Conservation (phyloP, 23 tunicate species). For the Halocynthia aurantium region DNA sequence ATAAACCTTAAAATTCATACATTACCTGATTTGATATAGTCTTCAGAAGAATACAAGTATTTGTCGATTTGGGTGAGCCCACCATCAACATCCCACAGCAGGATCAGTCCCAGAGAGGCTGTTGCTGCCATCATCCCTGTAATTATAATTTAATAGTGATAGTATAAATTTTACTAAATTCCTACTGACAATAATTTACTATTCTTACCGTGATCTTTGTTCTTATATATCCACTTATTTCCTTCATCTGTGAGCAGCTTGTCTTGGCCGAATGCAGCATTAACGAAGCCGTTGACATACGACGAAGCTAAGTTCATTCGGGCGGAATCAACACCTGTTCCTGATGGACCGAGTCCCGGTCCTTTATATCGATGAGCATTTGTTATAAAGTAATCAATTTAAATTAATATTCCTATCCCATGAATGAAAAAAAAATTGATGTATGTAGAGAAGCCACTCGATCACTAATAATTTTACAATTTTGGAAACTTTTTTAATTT, state of each 20-base stretch:
- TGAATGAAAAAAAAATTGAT: no score
- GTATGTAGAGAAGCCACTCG: no score
- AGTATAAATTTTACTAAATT: background rate
- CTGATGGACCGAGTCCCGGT: conserved; percentile 42
- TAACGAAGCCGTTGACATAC: conserved; percentile 94
- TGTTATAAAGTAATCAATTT: no score
- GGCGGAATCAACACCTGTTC: conserved; percentile 83
- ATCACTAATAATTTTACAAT: no score
- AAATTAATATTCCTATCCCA: no score
- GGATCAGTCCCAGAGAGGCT: conserved; percentile 88
- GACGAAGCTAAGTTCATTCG: conserved; percentile 91
- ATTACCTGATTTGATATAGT: conserved; percentile 86
- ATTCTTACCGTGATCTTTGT: conserved; percentile 90
- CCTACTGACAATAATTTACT: background rate
- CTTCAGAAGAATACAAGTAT: conserved; percentile 90
- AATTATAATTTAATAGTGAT: background rate
- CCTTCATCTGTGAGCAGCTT: conserved; percentile 85
- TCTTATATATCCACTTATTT: conserved; percentile 94
- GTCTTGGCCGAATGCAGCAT: conserved; percentile 90
- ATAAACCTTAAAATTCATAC: background rate
- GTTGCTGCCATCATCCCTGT: conserved; percentile 96
- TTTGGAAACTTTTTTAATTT: no score
- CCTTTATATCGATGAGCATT: conserved; percentile 9
- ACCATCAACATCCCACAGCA: conserved; percentile 98
- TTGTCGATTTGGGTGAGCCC: conserved; percentile 91